Evolutionary conservation across 2,888 invertebrate genomes (phyloP), one percentile per base, ranked within the genome.

Genomic region (Acrobasis consociella): DNA sequence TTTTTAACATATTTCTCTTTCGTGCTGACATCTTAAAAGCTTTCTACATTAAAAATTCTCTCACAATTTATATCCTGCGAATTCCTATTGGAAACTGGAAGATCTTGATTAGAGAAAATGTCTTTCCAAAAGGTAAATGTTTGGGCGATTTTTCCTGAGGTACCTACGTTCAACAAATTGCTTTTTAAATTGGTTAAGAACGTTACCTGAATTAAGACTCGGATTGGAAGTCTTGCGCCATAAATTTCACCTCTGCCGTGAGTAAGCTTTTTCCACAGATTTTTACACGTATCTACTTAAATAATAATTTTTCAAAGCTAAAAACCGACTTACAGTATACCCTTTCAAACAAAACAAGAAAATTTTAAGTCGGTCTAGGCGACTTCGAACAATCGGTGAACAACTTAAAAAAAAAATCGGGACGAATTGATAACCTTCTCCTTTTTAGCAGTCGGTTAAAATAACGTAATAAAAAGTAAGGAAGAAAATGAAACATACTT

Each of bases 101-200:
- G 13, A 46, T 46, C 46, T 46, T 46, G 46, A 46, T 46, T 46
- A n/a, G 46, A 46, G 46, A 46, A 46, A 46, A 13, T 13, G 46
- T 46, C 46, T 46, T 46, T 11, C 46, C 3, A 46, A 31, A 46
- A 46, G 46, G 46, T 46, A 46, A 56, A 42, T n/a, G 22, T 56
- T 56, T 37, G 7, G 17, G 55, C 10, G 17, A n/a, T 56, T 22
- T 39, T 17, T 56, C 56, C 42, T 42, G 8, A 15, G 16, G 51
- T 15, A n/a, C n/a, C n/a, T n/a, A 37, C 37, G 42, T 46, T 22
- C n/a, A 49, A 60, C 60, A 60, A 60, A 60, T 60, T 60, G 60
- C 51, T 60, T 60, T 60, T 60, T 60, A 60, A 60, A 60, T 60
- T 60, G 60, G 60, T 60, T 60, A 42, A 56, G 51, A 51, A 51